phyloP scores from a whole-genome alignment of 1,140 invertebrate genomes.

The Tetramorium parvispinum region DNA sequence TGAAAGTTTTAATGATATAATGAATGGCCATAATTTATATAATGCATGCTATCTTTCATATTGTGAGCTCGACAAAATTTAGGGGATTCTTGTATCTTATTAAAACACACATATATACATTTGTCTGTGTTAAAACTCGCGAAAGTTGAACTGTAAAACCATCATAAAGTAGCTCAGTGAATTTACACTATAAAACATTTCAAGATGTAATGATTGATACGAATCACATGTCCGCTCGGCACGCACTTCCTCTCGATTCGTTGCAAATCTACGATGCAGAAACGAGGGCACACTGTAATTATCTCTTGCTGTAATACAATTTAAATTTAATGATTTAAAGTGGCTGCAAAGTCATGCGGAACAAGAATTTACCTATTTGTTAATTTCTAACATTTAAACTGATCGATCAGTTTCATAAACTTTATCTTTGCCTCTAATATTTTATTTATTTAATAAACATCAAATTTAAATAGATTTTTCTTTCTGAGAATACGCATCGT shows the following conservation, averaged over 20 bases:
- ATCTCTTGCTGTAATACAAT: conserved; percentile 21
- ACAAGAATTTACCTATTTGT: conserved; percentile 4
- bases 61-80: background rate
- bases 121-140: background rate
- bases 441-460: background rate
- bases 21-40: conserved; percentile 32
- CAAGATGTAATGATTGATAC: conserved; percentile 34
- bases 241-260: conserved; percentile 25
- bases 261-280: background rate
- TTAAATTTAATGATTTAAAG: background rate
- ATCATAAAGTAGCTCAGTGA: conserved; percentile 21
- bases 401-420: background rate
- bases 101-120: background rate
- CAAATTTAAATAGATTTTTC: background rate
- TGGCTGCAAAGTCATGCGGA: conserved; percentile 18
- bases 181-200: conserved; percentile 28
- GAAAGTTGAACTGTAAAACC: background rate
- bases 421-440: background rate
- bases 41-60: background rate
- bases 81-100: conserved; percentile 19
- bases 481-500: background rate
- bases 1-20: conserved; percentile 11
- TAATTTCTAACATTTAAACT: background rate
- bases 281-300: conserved; percentile 1
- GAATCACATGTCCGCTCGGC: conserved; percentile 8